Percentiles rank a stretch among this genome's conserved stretches.
Conservation (phyloP, 2,797 vertebrate genomes). For the Jordanella pulchra region DNA sequence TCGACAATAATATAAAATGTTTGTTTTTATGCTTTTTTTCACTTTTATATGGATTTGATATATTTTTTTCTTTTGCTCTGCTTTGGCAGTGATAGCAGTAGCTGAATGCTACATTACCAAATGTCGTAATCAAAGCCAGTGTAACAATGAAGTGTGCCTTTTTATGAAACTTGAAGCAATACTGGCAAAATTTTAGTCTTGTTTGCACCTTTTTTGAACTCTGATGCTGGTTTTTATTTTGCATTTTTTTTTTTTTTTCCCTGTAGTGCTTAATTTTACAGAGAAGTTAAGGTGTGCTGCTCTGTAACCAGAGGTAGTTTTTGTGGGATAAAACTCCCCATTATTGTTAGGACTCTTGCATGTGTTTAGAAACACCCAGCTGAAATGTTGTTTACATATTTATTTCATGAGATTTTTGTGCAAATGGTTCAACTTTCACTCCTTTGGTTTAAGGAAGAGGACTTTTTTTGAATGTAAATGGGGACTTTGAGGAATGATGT, state of each 20-base stretch:
- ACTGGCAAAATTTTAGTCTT: slow-evolving; percentile 35
- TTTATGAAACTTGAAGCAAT: slow-evolving; percentile 56
- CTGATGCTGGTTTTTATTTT: slow-evolving; percentile 30
- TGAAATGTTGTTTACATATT: slow-evolving; percentile 58
- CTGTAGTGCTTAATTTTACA: slow-evolving; percentile 33
- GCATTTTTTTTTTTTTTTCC: not conserved
- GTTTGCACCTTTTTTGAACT: slow-evolving; percentile 43
- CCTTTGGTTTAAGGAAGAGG: slow-evolving; percentile 33
- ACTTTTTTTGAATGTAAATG: slow-evolving; percentile 34
- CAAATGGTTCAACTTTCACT: slow-evolving; percentile 39
- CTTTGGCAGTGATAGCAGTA: slow-evolving; percentile 44
- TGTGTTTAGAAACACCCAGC: slow-evolving; percentile 46
- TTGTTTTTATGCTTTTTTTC: slow-evolving; percentile 74
- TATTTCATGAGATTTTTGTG: slow-evolving; percentile 47
- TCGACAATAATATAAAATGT: slow-evolving; percentile 31
- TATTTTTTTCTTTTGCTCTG: slow-evolving; percentile 42
- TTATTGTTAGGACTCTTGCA: slow-evolving; percentile 54
- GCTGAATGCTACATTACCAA: slow-evolving; percentile 64
- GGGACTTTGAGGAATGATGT: slow-evolving; percentile 46
- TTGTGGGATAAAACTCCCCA: slow-evolving; percentile 26
- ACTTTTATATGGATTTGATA: slow-evolving; percentile 81
- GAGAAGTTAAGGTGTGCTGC: slow-evolving; percentile 17
- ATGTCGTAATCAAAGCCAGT: slow-evolving; percentile 47
- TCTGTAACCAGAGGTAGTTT: slow-evolving; percentile 44
- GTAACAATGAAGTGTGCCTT: slow-evolving; percentile 56